These are phyloP conservation scores for Cirrhinus mrigala DNA, from an alignment of 2,797 vertebrate species.

Conservation along the genomic window DNA sequence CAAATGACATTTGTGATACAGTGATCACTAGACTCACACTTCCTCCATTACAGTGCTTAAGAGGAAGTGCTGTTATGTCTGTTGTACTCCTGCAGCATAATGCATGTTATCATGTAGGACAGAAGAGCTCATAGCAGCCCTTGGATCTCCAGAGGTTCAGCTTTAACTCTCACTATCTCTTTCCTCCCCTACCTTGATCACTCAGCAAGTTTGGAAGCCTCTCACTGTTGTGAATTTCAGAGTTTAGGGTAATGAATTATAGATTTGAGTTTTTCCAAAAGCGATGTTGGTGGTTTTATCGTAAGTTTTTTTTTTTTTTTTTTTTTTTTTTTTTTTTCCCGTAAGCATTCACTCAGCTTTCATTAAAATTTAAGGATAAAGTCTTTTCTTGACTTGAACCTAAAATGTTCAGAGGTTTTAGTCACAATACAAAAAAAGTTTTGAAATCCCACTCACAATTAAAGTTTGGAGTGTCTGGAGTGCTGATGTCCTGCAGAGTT, in stretches of 20 bases:
- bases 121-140: conserved; percentile 19
- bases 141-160: neutral
- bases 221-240: conserved; percentile 17
- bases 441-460: neutral
- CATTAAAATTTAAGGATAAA: conserved; percentile 41
- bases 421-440: neutral
- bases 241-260: conserved; percentile 46
- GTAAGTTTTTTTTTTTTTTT: neutral
- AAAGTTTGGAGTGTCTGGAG: neutral
- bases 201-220: conserved; percentile 12
- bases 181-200: neutral
- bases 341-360: conserved; percentile 47
- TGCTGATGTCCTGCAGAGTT: too few relatives aligned
- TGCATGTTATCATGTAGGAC: conserved; percentile 12
- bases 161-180: neutral
- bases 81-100: conserved; percentile 19
- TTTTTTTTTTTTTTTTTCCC: neutral
- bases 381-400: neutral
- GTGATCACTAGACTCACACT: neutral
- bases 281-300: conserved; percentile 30
- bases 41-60: conserved; percentile 1
- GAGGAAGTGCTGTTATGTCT: conserved; percentile 14
- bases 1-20: neutral
- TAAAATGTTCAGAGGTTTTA: conserved; percentile 7
- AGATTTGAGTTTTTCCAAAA: conserved; percentile 30